These are phyloP conservation scores for Schizothorax lantsangensis DNA, from an alignment of 2,797 vertebrate genomes.

Conservation along the genomic window DNA sequence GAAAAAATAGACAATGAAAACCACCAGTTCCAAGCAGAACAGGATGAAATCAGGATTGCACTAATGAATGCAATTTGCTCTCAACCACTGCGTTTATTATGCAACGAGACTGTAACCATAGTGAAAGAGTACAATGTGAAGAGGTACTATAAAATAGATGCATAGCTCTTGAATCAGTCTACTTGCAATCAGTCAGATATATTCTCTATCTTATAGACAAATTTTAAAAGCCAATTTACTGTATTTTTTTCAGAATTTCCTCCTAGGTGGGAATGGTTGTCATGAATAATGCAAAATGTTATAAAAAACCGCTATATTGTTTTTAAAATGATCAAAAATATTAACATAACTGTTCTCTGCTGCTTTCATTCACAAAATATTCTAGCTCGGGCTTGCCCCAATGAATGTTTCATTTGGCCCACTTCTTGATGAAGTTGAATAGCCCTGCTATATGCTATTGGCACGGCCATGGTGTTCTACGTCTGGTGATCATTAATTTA, in stretches of 20 bases:
- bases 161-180: neutral
- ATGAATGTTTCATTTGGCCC: conserved; percentile 14
- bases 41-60: neutral
- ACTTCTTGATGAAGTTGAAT: conserved; percentile 6
- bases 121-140: neutral
- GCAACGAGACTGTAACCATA: neutral
- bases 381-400: neutral
- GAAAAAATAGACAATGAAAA: neutral
- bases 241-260: neutral
- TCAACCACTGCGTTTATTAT: neutral
- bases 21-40: neutral
- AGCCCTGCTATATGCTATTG: neutral
- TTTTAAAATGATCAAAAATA: neutral
- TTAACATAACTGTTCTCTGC: neutral
- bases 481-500: neutral
- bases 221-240: neutral
- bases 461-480: neutral
- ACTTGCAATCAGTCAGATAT: neutral
- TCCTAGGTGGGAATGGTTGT: too few species aligned
- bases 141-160: neutral
- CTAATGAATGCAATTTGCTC: neutral
- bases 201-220: neutral
- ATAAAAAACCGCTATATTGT: neutral
- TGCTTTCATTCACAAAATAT: conserved; percentile 18
- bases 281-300: neutral